Evolutionary conservation across 2,113 vertebrate genomes (phyloP).

Genomic region (Myocastor coypus): DNA sequence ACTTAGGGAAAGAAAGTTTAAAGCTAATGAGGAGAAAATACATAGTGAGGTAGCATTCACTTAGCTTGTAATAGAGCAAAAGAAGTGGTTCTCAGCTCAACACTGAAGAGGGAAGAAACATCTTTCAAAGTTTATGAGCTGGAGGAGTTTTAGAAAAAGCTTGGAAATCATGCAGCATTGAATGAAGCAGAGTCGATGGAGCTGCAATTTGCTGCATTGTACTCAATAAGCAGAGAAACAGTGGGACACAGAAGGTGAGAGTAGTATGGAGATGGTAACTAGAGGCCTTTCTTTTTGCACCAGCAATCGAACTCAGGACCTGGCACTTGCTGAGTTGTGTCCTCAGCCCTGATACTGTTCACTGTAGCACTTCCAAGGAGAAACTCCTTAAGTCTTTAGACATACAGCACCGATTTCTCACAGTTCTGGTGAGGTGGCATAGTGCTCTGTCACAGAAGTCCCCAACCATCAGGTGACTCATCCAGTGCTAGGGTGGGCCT

Average conservation of each 20-base stretch:
- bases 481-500: neutral
- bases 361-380: neutral
- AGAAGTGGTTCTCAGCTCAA: neutral
- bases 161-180: neutral
- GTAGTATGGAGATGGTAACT: neutral
- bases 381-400: slow-evolving; percentile 21
- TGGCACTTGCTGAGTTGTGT: too few species aligned
- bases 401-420: neutral
- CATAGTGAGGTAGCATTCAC: neutral
- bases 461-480: neutral
- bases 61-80: neutral
- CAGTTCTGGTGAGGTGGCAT: neutral
- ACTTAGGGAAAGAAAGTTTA: neutral
- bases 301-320: too few species aligned
- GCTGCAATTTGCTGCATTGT: neutral
- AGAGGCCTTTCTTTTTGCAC: too few species aligned
- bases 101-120: neutral
- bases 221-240: neutral
- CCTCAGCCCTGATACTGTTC: neutral
- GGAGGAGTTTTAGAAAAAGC: neutral
- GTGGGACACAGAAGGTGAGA: neutral
- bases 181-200: neutral
- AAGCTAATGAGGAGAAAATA: neutral
- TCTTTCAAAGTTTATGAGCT: neutral
- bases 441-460: neutral